These are phyloP conservation scores for Chrysogorgia sp. DNA, from an alignment of 92 coral and sea anemone genomes.

Conservation along the genomic window DNA sequence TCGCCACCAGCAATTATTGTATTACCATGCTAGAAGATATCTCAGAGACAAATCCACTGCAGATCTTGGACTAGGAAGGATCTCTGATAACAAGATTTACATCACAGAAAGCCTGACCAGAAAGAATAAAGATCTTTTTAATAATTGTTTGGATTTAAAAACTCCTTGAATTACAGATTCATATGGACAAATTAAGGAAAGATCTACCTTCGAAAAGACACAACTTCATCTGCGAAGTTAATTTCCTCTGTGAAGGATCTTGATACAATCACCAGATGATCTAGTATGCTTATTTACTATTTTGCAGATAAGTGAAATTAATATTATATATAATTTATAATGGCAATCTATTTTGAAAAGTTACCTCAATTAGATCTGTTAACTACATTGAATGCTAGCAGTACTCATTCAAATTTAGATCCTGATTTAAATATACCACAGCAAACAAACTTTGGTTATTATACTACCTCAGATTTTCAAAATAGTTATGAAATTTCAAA, in stretches of 20 bases:
- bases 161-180: slow-evolving; percentile 2
- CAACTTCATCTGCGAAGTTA: neutral
- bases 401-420: neutral
- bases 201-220: slow-evolving; percentile 1
- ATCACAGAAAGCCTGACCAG: slow-evolving; percentile 22
- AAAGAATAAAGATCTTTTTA: slow-evolving; percentile 13
- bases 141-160: neutral
- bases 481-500: slow-evolving; percentile 13
- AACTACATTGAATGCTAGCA: neutral
- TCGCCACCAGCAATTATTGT: slow-evolving; percentile 22
- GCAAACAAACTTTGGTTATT: slow-evolving; percentile 18
- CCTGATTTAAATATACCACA: slow-evolving; percentile 9
- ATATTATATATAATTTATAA: no score
- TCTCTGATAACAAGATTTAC: neutral
- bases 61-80: neutral
- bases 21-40: slow-evolving; percentile 3
- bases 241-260: neutral
- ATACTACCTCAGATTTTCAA: neutral
- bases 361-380: slow-evolving; percentile 14
- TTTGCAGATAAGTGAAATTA: neutral
- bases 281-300: neutral
- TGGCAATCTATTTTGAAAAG: neutral
- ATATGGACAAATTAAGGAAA: slow-evolving; percentile 12
- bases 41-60: slow-evolving; percentile 21
- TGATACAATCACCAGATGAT: neutral